Evolutionary conservation across 1,140 invertebrate species (phyloP), one percentile per base, ranked within the genome.

Genomic region (Brachionus rotundiformis): DNA sequence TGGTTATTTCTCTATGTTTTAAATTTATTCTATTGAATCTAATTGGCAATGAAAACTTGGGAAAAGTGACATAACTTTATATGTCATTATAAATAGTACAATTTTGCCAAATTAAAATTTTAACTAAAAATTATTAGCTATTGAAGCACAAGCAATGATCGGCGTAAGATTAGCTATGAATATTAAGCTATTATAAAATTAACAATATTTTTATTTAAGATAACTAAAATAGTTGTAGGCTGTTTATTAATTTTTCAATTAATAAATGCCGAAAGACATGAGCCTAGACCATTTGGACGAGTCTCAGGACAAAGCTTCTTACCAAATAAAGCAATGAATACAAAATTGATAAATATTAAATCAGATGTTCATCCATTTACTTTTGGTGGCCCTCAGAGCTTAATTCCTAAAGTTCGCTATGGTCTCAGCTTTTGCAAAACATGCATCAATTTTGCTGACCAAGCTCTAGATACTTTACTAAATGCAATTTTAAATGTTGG

Each of bases 391-490:
- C 59, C 36, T n/a, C 36, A 61, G 33, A 36, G 41, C 27, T 25
- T 81, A 16, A 73, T 73, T 11, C 68, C 68, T 13, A 41, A 29
- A 36, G 19, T 41, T 8, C 25, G 63, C 29, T 36, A 82, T 29
- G 73, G 80, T 6, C 31, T 80, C 25, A 75, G 82, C 19, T 59
- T 83, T 23, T 87, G 86, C 29, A 83, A 84, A 47, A 82, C 84
- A 11, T 87, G 86, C 75, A 81, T 86, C 19, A 61, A 85, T 36
- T 85, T 87, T 73, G 84, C 84, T 44, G 84, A 77, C 5, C 82
- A 87, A 79, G 83, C 84, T 36, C 83, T 86, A 19, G 82, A 86
- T 65, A 47, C 29, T 10, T 83, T 87, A 31, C 83, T 87, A 0
- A 85, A 86, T 71, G 82, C 86, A 10, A 84, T 87, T 29, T 13